phyloP scores from a whole-genome alignment of 2,113 vertebrate species.

The Rafetus swinhoei region DNA sequence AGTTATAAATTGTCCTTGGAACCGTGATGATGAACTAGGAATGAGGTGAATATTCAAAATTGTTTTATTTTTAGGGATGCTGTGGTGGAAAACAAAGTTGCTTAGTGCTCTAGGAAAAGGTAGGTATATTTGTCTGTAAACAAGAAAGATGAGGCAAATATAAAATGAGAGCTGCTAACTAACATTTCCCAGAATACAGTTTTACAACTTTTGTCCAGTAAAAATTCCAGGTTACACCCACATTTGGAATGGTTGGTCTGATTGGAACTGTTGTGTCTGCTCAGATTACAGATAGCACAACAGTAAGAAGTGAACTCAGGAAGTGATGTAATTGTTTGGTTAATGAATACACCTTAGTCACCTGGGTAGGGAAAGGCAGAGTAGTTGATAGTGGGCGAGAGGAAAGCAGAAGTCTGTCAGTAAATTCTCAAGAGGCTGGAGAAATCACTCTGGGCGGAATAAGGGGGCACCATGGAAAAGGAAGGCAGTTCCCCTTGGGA shows the following conservation, averaged over 20 bases:
- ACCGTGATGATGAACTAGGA: too few species aligned
- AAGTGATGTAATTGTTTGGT: constrained; percentile 78
- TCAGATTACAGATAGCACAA: background rate
- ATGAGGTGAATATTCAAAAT: too few species aligned
- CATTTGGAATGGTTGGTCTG: background rate
- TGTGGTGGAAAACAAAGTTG: too few species aligned
- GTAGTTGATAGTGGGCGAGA: constrained; percentile 61
- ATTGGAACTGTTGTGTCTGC: background rate
- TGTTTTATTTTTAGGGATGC: too few species aligned
- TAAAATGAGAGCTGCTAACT: too few species aligned
- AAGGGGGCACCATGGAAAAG: constrained; percentile 80
- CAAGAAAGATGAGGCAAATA: too few species aligned
- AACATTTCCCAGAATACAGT: background rate
- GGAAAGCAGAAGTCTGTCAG: constrained; percentile 22
- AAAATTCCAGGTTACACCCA: background rate
- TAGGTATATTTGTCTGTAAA: too few species aligned
- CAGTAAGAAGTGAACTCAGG: constrained; percentile 51
- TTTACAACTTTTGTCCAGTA: background rate
- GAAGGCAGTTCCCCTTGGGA: constrained; percentile 83
- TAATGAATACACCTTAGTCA: constrained; percentile 75
- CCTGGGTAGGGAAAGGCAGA: constrained; percentile 83
- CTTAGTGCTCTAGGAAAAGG: too few species aligned
- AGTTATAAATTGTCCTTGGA: too few species aligned
- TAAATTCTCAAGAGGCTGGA: background rate
- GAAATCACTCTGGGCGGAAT: background rate